A percentile compares a stretch with the other conserved stretches of the same genome.
Conservation (phyloP, 2,888 invertebrate genomes). For the Parnassius mnemosyne region DNA sequence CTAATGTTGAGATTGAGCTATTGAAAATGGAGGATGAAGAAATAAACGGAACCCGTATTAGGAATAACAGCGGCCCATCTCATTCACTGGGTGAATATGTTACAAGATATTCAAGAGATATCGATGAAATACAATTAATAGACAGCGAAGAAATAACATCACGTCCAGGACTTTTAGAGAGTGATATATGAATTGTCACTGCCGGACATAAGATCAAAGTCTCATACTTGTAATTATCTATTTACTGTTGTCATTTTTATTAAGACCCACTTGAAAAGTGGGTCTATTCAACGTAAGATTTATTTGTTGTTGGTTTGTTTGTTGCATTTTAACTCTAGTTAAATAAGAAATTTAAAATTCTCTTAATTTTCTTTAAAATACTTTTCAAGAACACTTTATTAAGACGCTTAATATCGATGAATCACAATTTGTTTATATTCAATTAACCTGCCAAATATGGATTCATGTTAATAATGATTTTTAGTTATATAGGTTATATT, state of each 20-base stretch:
- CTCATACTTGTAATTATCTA: too few species aligned
- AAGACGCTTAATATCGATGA: too few species aligned
- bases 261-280: too few species aligned
- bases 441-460: too few species aligned
- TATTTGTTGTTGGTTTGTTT: not conserved
- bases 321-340: not conserved
- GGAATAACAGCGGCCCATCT: constrained; percentile 44
- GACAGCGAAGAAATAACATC: constrained; percentile 58
- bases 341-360: too few species aligned
- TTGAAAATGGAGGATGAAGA: constrained; percentile 52
- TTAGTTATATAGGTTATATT: too few species aligned
- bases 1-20: constrained; percentile 66
- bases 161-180: constrained; percentile 66
- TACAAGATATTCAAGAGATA: constrained; percentile 39
- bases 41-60: constrained; percentile 32
- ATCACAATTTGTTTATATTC: too few species aligned
- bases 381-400: too few species aligned
- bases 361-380: too few species aligned
- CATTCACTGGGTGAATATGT: constrained; percentile 52
- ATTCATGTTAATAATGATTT: too few species aligned
- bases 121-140: constrained; percentile 66
- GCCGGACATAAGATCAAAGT: constrained; percentile 1
- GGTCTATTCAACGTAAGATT: too few species aligned
- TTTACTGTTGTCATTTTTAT: too few species aligned
- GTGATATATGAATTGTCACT: constrained; percentile 57